These are phyloP conservation scores for Mimumesa dahlbomi DNA, from an alignment of 2,888 invertebrate species.

Conservation along the genomic window DNA sequence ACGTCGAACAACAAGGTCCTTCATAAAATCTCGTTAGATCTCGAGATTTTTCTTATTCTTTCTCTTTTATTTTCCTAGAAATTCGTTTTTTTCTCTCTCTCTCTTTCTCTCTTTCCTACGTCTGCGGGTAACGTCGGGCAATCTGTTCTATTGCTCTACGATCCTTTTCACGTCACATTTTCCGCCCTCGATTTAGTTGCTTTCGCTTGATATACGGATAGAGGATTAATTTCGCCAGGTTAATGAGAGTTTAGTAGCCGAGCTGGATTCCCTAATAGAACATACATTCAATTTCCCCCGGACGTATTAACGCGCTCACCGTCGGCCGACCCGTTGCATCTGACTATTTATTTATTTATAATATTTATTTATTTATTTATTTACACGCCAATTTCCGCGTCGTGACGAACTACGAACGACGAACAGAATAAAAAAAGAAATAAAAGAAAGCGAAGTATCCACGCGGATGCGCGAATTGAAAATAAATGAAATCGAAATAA, in stretches of 20 bases:
- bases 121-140: conserved; percentile 5
- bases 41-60: conserved; percentile 13
- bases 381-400: too few species aligned
- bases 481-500: too few species aligned
- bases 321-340: background rate
- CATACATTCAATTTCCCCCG: too few species aligned
- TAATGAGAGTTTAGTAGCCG: conserved; percentile 8
- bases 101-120: background rate
- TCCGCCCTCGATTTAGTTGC: conserved; percentile 7
- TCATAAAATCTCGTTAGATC: conserved; percentile 41
- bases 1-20: conserved; percentile 48
- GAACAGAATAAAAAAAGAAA: too few species aligned
- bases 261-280: too few species aligned
- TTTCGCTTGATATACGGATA: conserved; percentile 2
- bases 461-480: too few species aligned
- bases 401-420: too few species aligned
- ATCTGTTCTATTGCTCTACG: conserved; percentile 23
- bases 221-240: conserved; percentile 14
- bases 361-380: too few species aligned
- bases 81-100: background rate
- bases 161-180: conserved; percentile 2
- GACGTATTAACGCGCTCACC: too few species aligned
- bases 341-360: too few species aligned
- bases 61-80: background rate
- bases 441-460: too few species aligned